Evolutionary conservation across 2,888 invertebrate species (phyloP).

Genomic region (Tinea semifulvella): DNA sequence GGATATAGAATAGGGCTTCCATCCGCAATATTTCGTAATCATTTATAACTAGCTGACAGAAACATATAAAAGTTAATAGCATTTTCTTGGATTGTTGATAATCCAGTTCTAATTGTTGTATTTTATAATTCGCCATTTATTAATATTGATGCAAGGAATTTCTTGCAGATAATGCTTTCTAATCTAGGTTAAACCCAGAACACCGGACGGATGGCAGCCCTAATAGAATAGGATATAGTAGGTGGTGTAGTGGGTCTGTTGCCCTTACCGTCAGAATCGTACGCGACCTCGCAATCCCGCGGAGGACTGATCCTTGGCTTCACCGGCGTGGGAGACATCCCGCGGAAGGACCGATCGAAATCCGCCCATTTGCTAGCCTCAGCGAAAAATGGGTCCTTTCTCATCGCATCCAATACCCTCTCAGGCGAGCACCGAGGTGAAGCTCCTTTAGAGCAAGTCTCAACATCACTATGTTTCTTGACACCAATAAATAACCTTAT

Average conservation of each 20-base stretch:
- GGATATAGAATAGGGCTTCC: too few species aligned
- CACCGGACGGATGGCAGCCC: background rate
- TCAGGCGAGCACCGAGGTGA: slow-evolving; percentile 29
- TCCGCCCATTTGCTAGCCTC: slow-evolving; percentile 60
- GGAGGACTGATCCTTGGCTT: slow-evolving; percentile 76
- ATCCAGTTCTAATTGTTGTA: too few species aligned
- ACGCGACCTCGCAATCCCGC: slow-evolving; percentile 75
- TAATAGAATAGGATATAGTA: background rate
- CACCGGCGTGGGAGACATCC: slow-evolving; percentile 74
- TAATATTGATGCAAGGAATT: too few species aligned
- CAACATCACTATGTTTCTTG: slow-evolving; percentile 19
- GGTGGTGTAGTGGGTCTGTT: slow-evolving; percentile 35
- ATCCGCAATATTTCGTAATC: too few species aligned
- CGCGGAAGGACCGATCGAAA: slow-evolving; percentile 68
- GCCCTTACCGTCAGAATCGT: slow-evolving; percentile 78
- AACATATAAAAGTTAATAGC: too few species aligned
- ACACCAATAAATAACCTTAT: too few species aligned
- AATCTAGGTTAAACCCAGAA: too few species aligned
- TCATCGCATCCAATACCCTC: slow-evolving; percentile 58
- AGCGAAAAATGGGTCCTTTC: slow-evolving; percentile 60
- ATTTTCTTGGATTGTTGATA: too few species aligned
- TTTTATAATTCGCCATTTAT: too few species aligned
- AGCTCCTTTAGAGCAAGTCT: slow-evolving; percentile 61
- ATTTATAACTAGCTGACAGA: too few species aligned
- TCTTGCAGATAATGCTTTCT: too few species aligned